Base-by-base conservation (phyloP, 2,113 vertebrate genomes). In the Litocranius walleri region DNA sequence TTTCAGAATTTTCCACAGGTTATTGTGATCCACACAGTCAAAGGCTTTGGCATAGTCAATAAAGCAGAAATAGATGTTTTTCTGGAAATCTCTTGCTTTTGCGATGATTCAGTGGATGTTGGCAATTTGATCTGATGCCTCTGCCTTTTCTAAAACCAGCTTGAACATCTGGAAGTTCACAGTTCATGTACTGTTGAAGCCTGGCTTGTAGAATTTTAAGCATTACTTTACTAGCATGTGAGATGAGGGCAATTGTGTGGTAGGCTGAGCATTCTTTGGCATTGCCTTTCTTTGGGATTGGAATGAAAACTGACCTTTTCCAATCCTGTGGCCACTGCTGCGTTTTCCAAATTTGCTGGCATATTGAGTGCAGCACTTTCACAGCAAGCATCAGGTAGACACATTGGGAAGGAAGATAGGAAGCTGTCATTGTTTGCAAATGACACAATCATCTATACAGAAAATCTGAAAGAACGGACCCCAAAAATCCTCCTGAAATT, bases 91-190 rank as follows among this genome's bases (percentile, higher is more conserved):
- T 67, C 64, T n/a, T 67, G 8, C 33, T 67, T 67, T 67, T 67
- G 0, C 1, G 0, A 67, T 1, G 33, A 36, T 36, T 16, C 33
- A 67, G 9, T 2, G 0, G 64, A 36, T 11, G 17, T 36, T 67
- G 8, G 64, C 33, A 67, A 21, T 67, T 67, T 67, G 17, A 67
- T 45, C 33, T n/a, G n/a, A 1, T 67, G 36, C 33, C 17, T 67
- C n/a, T 67, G 64, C 2, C 9, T 36, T 67, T 67, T 67, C 33
- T 67, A 67, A 67, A 67, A 21, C 33, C 8, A 36, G 30, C 33
- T 67, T n/a, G 33, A 67, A 67, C 64, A 19, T 67, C 33, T 36
- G 64, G 16, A 36, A 67, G 8, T 67, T n/a, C 64, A 10, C 0
- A 0, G 7, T n/a, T n/a, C 64, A 67, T 17, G 7, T 67, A 67